Evolutionary conservation across 1,140 invertebrate species (phyloP).

Genomic region (Archegozetes longisetosus): DNA sequence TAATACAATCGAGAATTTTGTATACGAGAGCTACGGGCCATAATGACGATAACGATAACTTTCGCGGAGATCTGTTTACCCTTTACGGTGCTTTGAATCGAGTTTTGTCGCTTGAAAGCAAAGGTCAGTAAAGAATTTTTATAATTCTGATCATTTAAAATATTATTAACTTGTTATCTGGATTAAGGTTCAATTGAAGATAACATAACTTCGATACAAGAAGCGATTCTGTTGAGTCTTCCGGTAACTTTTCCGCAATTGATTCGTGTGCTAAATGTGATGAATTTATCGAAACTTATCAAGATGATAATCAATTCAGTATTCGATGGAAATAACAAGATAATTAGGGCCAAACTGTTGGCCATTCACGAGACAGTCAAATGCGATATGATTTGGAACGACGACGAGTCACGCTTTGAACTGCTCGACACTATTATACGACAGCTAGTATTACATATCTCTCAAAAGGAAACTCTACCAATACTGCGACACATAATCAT

Average conservation of each 20-base stretch:
- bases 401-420: conserved; percentile 37
- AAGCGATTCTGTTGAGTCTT: conserved; percentile 29
- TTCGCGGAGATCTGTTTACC: conserved; percentile 52
- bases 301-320: conserved; percentile 35
- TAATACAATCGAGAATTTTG: conserved; percentile 73
- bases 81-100: conserved; percentile 57
- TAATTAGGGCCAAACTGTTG: conserved; percentile 53
- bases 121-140: background rate
- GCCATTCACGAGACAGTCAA: conserved; percentile 53
- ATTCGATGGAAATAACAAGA: conserved; percentile 20
- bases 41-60: conserved; percentile 64
- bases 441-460: conserved; percentile 61
- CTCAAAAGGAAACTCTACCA: background rate
- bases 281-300: conserved; percentile 49
- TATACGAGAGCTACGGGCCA: conserved; percentile 74
- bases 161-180: background rate
- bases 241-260: conserved; percentile 27
- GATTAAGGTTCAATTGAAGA: background rate
- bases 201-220: conserved; percentile 19
- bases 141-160: background rate
- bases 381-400: conserved; percentile 49
- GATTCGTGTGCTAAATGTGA: conserved; percentile 38
- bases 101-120: conserved; percentile 41
- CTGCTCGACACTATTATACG: conserved; percentile 43
- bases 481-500: conserved; percentile 5